phyloP scores from a whole-genome alignment of 2,888 invertebrate species.

The Drosophila rubida region DNA sequence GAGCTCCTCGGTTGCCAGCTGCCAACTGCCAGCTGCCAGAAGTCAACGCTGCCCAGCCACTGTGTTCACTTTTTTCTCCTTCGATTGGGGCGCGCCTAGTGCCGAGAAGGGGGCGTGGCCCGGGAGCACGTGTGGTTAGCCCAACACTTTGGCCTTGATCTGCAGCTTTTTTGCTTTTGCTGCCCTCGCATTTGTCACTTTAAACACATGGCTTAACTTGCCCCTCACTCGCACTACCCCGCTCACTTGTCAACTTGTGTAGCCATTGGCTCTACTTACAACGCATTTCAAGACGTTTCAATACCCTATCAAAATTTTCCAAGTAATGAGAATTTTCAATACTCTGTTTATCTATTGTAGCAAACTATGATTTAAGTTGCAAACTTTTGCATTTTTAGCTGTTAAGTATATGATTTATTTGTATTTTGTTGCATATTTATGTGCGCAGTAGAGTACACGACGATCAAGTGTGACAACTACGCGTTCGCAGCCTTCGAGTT shows the following conservation, averaged over 20 bases:
- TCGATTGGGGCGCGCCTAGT: slow-evolving; percentile 32
- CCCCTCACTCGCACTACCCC: not conserved
- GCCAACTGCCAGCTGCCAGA: slow-evolving; percentile 35
- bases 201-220: slow-evolving; percentile 31
- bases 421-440: too few relatives aligned
- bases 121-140: slow-evolving; percentile 47
- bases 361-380: too few relatives aligned
- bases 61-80: slow-evolving; percentile 16
- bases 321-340: too few relatives aligned
- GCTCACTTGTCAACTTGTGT: not conserved
- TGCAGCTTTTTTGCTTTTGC: slow-evolving; percentile 17
- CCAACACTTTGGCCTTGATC: slow-evolving; percentile 35
- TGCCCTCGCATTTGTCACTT: slow-evolving; percentile 50
- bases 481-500: too few relatives aligned
- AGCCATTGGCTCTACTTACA: too few relatives aligned
- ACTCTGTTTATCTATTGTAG: too few relatives aligned
- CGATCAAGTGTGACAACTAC: too few relatives aligned
- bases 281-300: not conserved
- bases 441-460: too few relatives aligned
- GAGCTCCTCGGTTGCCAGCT: slow-evolving; percentile 8
- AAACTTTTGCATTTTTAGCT: too few relatives aligned
- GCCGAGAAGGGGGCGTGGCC: slow-evolving; percentile 5
- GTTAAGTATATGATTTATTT: too few relatives aligned
- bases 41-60: slow-evolving; percentile 23
- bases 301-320: not conserved